These are phyloP conservation scores for Eupithecia exiguata DNA, from an alignment of 2,888 invertebrate species.

Conservation along the genomic window DNA sequence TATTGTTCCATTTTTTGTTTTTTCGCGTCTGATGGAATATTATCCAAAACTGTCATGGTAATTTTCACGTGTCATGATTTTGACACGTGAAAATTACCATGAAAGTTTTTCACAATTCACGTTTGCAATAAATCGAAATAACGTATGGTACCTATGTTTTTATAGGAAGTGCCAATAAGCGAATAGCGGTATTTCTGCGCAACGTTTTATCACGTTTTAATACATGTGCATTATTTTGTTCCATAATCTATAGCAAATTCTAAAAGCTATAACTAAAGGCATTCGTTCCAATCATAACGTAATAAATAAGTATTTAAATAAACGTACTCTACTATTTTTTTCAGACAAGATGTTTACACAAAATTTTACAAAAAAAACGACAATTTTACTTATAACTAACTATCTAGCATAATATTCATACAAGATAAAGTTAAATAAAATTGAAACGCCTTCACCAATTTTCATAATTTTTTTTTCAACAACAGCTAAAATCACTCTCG, in stretches of 20 bases:
- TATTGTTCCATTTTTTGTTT: neutral
- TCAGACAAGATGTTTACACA: too few relatives aligned
- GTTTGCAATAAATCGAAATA: conserved; percentile 17
- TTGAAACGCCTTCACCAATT: too few relatives aligned
- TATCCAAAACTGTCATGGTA: neutral
- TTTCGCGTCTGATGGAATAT: neutral
- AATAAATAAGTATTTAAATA: neutral
- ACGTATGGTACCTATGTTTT: neutral
- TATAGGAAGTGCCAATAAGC: conserved; percentile 41
- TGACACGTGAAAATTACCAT: too few relatives aligned
- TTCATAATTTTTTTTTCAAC: too few relatives aligned
- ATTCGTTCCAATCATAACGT: neutral
- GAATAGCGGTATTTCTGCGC: conserved; percentile 43
- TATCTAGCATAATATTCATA: conserved; percentile 20
- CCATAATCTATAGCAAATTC: conserved; percentile 36
- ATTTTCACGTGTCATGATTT: neutral
- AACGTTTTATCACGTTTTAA: conserved; percentile 12
- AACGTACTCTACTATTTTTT: too few relatives aligned
- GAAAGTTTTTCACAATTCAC: too few relatives aligned
- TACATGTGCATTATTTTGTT: conserved; percentile 39
- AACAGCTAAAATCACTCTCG: too few relatives aligned
- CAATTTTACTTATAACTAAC: too few relatives aligned
- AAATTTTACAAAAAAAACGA: neutral
- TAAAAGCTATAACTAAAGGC: conserved; percentile 34
- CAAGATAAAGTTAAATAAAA: too few relatives aligned